Conservation (phyloP, 1,140 invertebrate genomes). For the Uloborus diversus region DNA sequence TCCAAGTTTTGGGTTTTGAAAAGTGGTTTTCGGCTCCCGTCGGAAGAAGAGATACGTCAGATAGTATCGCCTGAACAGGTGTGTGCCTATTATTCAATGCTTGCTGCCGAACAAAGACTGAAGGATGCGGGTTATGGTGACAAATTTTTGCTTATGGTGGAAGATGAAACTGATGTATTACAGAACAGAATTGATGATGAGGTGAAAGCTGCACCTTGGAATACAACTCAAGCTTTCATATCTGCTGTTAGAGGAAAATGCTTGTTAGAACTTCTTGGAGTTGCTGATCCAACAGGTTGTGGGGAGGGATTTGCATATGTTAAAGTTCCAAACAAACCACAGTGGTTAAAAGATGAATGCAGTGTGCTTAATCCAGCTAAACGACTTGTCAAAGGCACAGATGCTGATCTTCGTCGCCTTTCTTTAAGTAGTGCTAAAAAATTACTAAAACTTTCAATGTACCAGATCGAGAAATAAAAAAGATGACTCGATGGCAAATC, state of each 20-base stretch:
- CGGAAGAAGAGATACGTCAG: conserved; percentile 95
- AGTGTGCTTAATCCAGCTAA: conserved; percentile 82
- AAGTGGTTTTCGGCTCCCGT: conserved; percentile 93
- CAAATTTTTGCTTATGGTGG: conserved; percentile 92
- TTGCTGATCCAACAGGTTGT: conserved; percentile 91
- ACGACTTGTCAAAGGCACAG: conserved; percentile 96
- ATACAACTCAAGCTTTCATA: conserved; percentile 91
- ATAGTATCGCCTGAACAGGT: conserved; percentile 99
- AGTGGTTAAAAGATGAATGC: conserved; percentile 64
- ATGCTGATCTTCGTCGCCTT: conserved; percentile 94
- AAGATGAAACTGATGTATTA: conserved; percentile 96
- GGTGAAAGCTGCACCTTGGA: conserved; percentile 89
- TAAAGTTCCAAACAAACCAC: conserved; percentile 92
- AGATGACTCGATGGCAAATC: conserved; percentile 94
- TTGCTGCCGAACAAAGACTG: conserved; percentile 91
- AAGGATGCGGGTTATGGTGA: conserved; percentile 98
- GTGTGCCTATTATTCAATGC: conserved; percentile 97
- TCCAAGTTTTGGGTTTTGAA: conserved; percentile 98
- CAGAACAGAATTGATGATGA: conserved; percentile 98
- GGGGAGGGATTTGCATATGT: conserved; percentile 98
- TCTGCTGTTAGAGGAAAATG: conserved; percentile 97
- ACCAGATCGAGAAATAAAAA: conserved; percentile 97
- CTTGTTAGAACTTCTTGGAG: conserved; percentile 92
- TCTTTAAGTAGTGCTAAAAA: conserved; percentile 97
- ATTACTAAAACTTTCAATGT: conserved; percentile 94